Evolutionary conservation across 92 coral and sea anemone species (phyloP).

Genomic region (Actinostola sp.): DNA sequence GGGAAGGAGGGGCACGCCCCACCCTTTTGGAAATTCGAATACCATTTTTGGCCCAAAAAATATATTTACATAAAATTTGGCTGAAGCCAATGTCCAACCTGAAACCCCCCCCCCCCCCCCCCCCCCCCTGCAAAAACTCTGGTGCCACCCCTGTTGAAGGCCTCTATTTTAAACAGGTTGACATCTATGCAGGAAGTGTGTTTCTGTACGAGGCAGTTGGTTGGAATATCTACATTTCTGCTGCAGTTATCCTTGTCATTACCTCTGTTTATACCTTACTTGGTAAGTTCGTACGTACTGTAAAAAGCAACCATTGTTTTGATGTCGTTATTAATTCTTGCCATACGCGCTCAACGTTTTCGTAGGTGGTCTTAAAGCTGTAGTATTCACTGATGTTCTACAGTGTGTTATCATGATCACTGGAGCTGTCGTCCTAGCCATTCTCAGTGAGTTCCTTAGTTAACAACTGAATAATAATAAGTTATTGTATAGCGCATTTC

Average conservation of each 20-base stretch:
- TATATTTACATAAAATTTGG: too few relatives aligned
- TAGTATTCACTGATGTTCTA: conserved; percentile 87
- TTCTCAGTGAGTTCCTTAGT: conserved; percentile 58
- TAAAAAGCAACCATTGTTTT: too few relatives aligned
- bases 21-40: too few relatives aligned
- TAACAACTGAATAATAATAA: neutral
- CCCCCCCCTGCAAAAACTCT: too few relatives aligned
- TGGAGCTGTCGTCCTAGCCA: conserved; percentile 78
- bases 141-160: too few relatives aligned
- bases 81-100: too few relatives aligned
- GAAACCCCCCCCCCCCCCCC: too few relatives aligned
- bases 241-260: conserved; percentile 80
- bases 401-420: conserved; percentile 84
- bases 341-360: neutral
- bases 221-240: conserved; percentile 87
- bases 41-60: too few relatives aligned
- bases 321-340: neutral
- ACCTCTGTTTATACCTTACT: conserved; percentile 90
- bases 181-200: conserved; percentile 97
- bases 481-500: neutral
- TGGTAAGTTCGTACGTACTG: too few relatives aligned
- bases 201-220: conserved; percentile 97
- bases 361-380: conserved; percentile 90
- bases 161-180: too few relatives aligned
- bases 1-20: too few relatives aligned